A percentile compares a stretch with the other conserved stretches of the same genome.
Evolutionary conservation across 2,888 invertebrate species (phyloP).

Genomic region (Apodemia mormo): DNA sequence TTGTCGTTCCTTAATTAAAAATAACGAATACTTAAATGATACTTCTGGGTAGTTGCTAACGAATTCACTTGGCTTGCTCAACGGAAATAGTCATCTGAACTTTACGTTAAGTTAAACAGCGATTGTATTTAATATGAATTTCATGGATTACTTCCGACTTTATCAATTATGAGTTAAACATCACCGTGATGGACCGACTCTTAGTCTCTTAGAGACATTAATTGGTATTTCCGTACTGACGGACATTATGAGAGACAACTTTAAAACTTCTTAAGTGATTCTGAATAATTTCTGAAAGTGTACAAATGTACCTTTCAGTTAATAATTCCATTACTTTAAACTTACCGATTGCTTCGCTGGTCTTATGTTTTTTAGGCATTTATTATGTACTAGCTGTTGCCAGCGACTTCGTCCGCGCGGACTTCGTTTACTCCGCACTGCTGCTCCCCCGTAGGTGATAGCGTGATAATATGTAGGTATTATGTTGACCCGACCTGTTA

Average conservation of each 20-base stretch:
- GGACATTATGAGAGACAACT: conserved; percentile 10
- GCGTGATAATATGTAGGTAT: no score
- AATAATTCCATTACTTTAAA: not conserved
- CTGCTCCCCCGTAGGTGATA: no score
- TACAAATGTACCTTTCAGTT: not conserved
- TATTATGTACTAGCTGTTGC: no score
- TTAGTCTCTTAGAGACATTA: not conserved
- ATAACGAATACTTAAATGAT: not conserved
- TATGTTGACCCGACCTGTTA: no score
- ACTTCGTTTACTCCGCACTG: no score
- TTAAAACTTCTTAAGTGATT: conserved; percentile 11
- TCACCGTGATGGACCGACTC: not conserved
- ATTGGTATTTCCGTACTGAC: not conserved
- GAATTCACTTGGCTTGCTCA: not conserved
- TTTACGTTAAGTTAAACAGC: not conserved
- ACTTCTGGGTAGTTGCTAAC: not conserved
- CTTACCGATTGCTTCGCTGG: not conserved
- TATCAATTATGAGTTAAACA: not conserved
- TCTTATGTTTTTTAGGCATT: no score
- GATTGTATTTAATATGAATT: not conserved
- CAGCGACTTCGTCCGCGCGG: no score
- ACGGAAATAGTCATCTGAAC: not conserved
- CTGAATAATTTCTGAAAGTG: conserved; percentile 4
- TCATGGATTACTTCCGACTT: not conserved
- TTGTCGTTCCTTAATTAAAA: not conserved